Evolutionary conservation across 1,140 invertebrate species (phyloP), one percentile per base, ranked within the genome.

Genomic region (Drosophila athabasca): DNA sequence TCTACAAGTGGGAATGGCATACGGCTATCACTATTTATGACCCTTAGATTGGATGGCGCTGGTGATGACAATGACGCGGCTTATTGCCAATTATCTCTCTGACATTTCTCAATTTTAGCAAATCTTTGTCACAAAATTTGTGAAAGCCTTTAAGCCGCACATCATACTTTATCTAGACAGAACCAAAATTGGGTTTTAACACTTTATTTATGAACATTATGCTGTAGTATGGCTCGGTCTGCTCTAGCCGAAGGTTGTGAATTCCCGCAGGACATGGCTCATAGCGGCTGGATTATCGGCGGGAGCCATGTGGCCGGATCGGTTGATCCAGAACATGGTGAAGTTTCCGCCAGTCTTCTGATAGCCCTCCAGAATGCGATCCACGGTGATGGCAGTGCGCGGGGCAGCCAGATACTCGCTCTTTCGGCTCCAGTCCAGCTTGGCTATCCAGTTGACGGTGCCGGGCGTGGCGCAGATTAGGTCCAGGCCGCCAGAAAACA

Each of bases 241-340:
- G 24, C 24, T 60, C 13, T 76, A 88, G 26, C 84, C 84, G 31
- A 83, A 91, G 17, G 65, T 78, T 7, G 90, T 91, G 48, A 81
- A 75, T 8, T 76, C 44, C 6, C 77, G 77, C 26, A 91, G 59
- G 6, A 91, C 79, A 31, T 85, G 76, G 48, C 80, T 64, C 73
- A 91, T 82, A 4, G 73, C 90, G 19, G 75, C 74, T 6, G 90
- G 89, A 64, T 91, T 91, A 46, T 91, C 90, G 4, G 82, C 92
- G 3, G 91, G 91, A 0, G 94, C 93, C 94, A 94, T 94, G 78
- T 94, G 94, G n/a, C 94, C 94, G 52, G 93, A 93, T 50, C 93
- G 92, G n/a, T 94, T 90, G 55, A 97, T 94, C 95, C 95, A 96
- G 84, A 95, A 96, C 89, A 97, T 94, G 26, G 92, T 91, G 46